Evolutionary conservation across 2,888 invertebrate species (phyloP).

Genomic region (Bhutanitis thaidina): DNA sequence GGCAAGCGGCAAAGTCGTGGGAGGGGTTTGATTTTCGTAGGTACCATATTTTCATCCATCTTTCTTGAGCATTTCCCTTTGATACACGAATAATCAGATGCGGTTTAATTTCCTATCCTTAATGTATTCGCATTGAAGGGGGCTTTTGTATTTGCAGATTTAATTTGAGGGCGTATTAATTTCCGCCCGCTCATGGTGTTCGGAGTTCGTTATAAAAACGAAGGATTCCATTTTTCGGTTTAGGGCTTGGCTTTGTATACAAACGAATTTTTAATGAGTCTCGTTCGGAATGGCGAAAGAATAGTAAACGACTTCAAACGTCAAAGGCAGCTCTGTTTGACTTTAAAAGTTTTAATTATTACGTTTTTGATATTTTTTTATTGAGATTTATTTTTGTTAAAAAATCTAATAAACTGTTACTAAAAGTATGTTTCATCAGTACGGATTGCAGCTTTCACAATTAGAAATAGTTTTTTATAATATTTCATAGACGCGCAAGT

Average conservation of each 20-base stretch:
- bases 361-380: too few relatives aligned
- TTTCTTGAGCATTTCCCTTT: constrained; percentile 47
- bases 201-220: constrained; percentile 48
- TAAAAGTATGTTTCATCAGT: too few relatives aligned
- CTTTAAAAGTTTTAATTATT: constrained; percentile 8
- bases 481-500: too few relatives aligned
- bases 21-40: constrained; percentile 47
- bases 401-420: too few relatives aligned
- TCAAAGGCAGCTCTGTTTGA: constrained; percentile 26
- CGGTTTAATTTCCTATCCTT: constrained; percentile 34
- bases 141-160: constrained; percentile 54
- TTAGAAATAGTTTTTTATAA: too few relatives aligned
- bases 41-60: constrained; percentile 36
- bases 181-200: constrained; percentile 28
- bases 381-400: too few relatives aligned
- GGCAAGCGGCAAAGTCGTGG: constrained; percentile 28
- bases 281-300: constrained; percentile 27
- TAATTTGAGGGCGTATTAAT: constrained; percentile 60
- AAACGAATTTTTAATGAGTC: constrained; percentile 55
- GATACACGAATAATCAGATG: constrained; percentile 42
- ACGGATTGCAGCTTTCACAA: too few relatives aligned
- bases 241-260: constrained; percentile 37
- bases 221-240: constrained; percentile 39
- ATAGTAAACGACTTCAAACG: constrained; percentile 9
- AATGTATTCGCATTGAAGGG: constrained; percentile 25